Base-by-base conservation (phyloP, 2,113 vertebrate species). In the rat (Rattus norvegicus) region DNA sequence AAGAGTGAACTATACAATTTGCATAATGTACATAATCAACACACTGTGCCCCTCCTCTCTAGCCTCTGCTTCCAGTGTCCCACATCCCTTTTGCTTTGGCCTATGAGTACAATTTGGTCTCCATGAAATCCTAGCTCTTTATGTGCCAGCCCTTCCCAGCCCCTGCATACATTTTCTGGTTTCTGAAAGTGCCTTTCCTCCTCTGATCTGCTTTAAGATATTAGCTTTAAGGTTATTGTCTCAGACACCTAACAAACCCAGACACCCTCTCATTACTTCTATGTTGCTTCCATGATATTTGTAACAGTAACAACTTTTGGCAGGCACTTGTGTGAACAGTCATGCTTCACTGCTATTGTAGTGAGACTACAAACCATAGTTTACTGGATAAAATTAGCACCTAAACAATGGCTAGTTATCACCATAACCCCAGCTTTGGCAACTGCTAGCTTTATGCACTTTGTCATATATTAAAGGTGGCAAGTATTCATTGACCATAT, bases 391-490 rank as follows among this genome's bases (percentile, higher is more conserved):
- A 88, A 84, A 72, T 0, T 80, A 39, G 14, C 65, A 84, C 81
- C 70, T 75, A 73, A 61, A n/a, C 11, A 87, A 43, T 26, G 1
- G 7, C 7, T 47, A 43, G 4, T 59, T 36, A 28, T 20, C 19
- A 5, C 39, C n/a, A 28, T 7, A 20, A 85, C 83, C 20, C 20
- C 47, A 80, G 30, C 1, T 76, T 28, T 7, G 36, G 4, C 39
- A 47, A 28, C 26, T 36, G 49, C 16, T 30, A 26, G 13, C 9
- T 89, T 61, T 76, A 59, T 28, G 14, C 17, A 12, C 14, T 65
- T 67, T 92, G 59, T 90, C 85, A 52, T 72, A 13, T 26, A 7
- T 43, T 61, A 96, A 96, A 63, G 88, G 61, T 59, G 20, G 9
- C 54, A 22, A 88, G 13, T 7, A 33, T n/a, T n/a, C 69, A 83